These are phyloP conservation scores for Alosa alosa DNA, from an alignment of 2,113 vertebrate genomes.

Conservation along the genomic window DNA sequence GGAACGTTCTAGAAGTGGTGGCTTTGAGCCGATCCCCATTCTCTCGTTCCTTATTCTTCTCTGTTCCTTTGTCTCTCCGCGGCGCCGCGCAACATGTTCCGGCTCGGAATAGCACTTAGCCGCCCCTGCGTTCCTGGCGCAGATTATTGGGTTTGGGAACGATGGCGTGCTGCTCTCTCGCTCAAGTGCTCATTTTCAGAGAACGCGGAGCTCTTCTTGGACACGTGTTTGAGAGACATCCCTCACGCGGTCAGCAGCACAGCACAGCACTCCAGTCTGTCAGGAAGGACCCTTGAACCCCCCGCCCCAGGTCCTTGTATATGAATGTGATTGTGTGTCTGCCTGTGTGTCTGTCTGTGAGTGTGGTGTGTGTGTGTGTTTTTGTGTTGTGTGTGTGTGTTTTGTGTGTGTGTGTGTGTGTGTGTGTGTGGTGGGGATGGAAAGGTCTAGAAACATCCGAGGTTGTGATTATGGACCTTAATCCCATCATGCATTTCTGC, in stretches of 20 bases:
- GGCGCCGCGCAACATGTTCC: neutral
- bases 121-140: neutral
- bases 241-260: neutral
- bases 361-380: constrained; percentile 20
- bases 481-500: too few relatives aligned
- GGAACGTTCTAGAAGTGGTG: constrained; percentile 16
- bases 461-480: too few relatives aligned
- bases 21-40: neutral
- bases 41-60: neutral
- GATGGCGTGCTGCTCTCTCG: neutral
- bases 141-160: neutral
- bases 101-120: neutral
- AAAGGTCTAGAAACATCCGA: too few relatives aligned
- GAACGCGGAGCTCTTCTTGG: neutral
- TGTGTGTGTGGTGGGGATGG: too few relatives aligned
- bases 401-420: too few relatives aligned
- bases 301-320: too few relatives aligned
- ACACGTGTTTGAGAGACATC: neutral
- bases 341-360: constrained; percentile 32
- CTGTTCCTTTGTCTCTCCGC: neutral
- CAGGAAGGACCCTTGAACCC: neutral
- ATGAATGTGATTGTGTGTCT: neutral
- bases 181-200: neutral
- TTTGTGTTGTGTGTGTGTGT: too few relatives aligned
- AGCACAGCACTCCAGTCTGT: neutral